Base-by-base conservation (phyloP, 2,113 vertebrate species). In the Notarius quadriscutis region DNA sequence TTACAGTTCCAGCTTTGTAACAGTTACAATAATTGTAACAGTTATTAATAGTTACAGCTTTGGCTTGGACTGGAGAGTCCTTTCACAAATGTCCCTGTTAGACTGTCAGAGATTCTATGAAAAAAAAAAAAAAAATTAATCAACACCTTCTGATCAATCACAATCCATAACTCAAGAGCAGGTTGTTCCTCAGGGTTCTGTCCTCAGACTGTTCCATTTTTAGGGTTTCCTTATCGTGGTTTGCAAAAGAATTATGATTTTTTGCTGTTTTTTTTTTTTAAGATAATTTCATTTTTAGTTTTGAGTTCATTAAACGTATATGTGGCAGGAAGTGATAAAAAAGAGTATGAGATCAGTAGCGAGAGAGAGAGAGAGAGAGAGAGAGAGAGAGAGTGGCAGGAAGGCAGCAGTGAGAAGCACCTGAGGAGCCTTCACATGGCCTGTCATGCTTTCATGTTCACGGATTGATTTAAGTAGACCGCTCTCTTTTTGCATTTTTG, bases 321-420 rank as follows among this genome's bases (percentile, higher is more conserved):
- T 55, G 10, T 14, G 48, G 11, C 2, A 8, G 50, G 51, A 55
- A 27, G 5, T 55, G 12, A 78, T 55, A 8, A 17, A 51, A 51
- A 77, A 1, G 1, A 51, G 22, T 15, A 53, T 77, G 3, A 22
- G 18, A 48, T 48, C 34, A 48, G 41, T 74, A 1, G n/a, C 34
- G 30, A 71, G 15, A 34, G 4, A 65, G 25, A 14, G 22, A 62
- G 69, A 1, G n/a, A 71, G 30, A 71, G 15, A 34, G 4, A 65
- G 25, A 14, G 22, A 62, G 69, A 58, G 80, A 89, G 86, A 84
- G 85, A 25, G 22, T 74, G 20, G 67, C 11, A 11, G 58, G 50
- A 51, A 62, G 51, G 34, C 60, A 25, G 27, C 51, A 58, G 18
- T 50, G 78, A 79, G 63, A 84, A 77, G 88, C 71, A 79, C 41